Percentiles rank a stretch among this genome's conserved stretches.
phyloP scores from a whole-genome alignment of 2,113 vertebrate species.

The Scolopax mira region DNA sequence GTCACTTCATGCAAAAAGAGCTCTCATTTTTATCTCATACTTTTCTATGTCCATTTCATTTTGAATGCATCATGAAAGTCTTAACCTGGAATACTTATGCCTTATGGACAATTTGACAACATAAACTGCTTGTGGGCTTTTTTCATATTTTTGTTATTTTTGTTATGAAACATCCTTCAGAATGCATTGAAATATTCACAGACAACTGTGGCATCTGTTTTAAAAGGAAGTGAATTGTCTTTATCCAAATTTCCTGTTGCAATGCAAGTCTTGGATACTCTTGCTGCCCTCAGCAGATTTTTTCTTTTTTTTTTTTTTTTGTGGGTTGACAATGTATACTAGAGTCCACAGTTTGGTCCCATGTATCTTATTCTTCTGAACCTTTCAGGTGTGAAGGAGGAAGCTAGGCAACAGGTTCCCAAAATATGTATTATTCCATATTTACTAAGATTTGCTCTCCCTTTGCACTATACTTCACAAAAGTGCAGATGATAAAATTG shows the following conservation, averaged over 20 bases:
- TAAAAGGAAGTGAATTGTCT: background rate
- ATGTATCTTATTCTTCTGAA: background rate
- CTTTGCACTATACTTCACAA: background rate
- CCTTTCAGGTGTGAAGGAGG: background rate
- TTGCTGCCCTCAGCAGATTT: background rate
- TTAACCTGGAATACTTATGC: background rate
- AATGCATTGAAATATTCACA: background rate
- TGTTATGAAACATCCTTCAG: background rate
- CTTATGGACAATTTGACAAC: background rate
- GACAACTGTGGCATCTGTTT: background rate
- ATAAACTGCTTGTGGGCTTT: background rate
- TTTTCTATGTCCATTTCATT: background rate
- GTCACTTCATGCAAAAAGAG: background rate
- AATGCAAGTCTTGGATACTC: background rate
- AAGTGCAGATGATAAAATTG: background rate
- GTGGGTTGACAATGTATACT: background rate
- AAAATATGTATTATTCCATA: background rate
- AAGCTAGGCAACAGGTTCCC: background rate
- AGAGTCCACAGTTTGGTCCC: background rate
- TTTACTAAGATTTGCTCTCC: background rate
- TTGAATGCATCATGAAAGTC: background rate
- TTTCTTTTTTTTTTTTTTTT: too few relatives aligned
- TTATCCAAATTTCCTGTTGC: background rate
- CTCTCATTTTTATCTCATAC: background rate
- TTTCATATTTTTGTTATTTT: background rate